Evolutionary conservation across 2,113 vertebrate genomes (phyloP), one percentile per base, ranked within the genome.

Genomic region (Lycaon pictus): DNA sequence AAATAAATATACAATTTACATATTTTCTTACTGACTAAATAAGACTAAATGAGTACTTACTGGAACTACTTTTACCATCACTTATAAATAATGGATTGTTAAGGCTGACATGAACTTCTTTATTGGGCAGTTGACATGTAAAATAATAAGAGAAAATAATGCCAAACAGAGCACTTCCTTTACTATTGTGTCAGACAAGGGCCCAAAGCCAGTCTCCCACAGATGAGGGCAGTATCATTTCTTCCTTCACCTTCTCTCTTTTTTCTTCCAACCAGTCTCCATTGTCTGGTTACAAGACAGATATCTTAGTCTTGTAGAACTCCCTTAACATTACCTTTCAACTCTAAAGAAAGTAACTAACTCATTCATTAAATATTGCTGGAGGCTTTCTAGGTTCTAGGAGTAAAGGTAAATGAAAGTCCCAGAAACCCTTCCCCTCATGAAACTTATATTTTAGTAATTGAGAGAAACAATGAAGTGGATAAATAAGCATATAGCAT

Each of bases 191-290:
- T 32, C 43, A 80, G 60, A 27, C 19, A n/a, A 48, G 20, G 2
- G 7, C 37, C 63, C 27, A 20, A 22, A 87, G 48, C 37, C 83
- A 93, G 32, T 7, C 48, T 51, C 29, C 77, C 20, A 7, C 6
- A 17, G 2, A 29, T 1, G 16, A 71, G 23, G 3, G 4, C 11
- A 53, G 0, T 10, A 1, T 20, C 11, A 11, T 7, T 32, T 17
- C 25, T 83, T 84, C 1, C 43, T 62, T 25, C 23, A 7, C 27
- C 11, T 35, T 13, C 12, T 27, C 25, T 37, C 35, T 62, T 53
- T n/a, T 48, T 23, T 48, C 19, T 11, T 94, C 51, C 60, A 23
- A 13, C 6, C 43, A 25, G 43, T 83, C 60, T 58, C 15, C 79
- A 16, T 35, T 63, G 29, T 65, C 65, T 17, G 0, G 22, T 82